Base-by-base conservation (phyloP, 2,113 vertebrate species). In the Epinephelus lanceolatus region DNA sequence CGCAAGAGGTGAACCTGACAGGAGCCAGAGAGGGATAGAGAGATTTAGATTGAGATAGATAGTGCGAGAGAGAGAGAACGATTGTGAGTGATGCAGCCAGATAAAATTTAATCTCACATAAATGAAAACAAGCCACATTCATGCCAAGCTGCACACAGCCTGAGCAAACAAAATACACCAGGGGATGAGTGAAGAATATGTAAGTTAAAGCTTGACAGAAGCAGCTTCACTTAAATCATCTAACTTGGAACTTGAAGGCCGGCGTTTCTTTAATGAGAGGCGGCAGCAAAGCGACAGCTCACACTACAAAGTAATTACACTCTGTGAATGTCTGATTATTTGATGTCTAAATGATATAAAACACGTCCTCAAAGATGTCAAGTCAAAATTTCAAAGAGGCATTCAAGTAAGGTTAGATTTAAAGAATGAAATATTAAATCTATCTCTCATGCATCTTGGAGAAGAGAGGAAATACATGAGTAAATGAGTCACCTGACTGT, bases 1-100 rank as follows among this genome's bases (percentile, higher is more conserved):
- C 97, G 94, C 93, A 99, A 89, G 85, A 99, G 96, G 88, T 97
- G 97, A 89, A 99, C 98, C 98, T 99, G 96, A 83, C 63, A 27
- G 65, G 47, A 78, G 72, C 19, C 52, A 63, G 27, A 75, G n/a
- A 72, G 40, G 13, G 53, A 72, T 27, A 63, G 19, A 42, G 30
- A 30, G 18, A 83, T 17, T 6, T 37, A 83, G 62, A 86, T 14
- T 17, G 45, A 83, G 49, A 66, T 7, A 55, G 70, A 83, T 12
- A 76, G 51, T 13, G 4, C 53, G 4, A 55, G 60, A 45, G 47
- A 33, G 33, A 45, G 42, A 71, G 45, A 84, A 55, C 47, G 49
- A 86, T 37, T 30, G 37, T 6, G 6, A 78, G 79, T 0, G 67
- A 90, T 69, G 71, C 59, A 53, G 57, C 2, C 0, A 71, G 76